phyloP scores from a whole-genome alignment of 2,113 vertebrate species.

The Brevimyrus niger region DNA sequence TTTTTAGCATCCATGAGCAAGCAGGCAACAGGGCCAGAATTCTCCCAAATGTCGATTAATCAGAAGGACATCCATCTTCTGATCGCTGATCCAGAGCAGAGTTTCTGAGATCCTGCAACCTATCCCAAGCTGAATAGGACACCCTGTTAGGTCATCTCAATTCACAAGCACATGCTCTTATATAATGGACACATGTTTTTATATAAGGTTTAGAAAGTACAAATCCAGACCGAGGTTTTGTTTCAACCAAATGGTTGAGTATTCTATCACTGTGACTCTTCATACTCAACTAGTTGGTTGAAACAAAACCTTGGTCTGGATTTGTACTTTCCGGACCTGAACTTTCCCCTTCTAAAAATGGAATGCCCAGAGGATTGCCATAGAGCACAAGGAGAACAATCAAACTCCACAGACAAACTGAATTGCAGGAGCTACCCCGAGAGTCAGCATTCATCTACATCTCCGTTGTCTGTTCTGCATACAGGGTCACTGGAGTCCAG shows the following conservation, averaged over 20 bases:
- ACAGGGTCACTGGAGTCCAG: background rate
- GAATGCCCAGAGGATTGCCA: background rate
- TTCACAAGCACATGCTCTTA: background rate
- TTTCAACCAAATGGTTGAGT: too few species aligned
- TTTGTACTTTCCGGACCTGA: too few species aligned
- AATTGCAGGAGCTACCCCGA: background rate
- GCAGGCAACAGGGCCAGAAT: background rate
- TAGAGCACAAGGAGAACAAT: background rate
- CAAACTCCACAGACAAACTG: background rate
- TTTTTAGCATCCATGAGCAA: background rate
- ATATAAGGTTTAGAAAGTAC: too few species aligned
- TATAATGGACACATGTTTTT: background rate
- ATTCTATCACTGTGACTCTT: too few species aligned
- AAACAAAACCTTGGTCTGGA: too few species aligned
- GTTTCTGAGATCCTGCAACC: background rate
- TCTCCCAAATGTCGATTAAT: background rate
- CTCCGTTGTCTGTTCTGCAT: background rate
- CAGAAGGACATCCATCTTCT: background rate
- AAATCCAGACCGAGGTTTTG: too few species aligned
- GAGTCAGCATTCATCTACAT: background rate
- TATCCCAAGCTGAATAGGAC: background rate
- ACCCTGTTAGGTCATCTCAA: background rate
- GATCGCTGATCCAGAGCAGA: background rate
- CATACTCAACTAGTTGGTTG: too few species aligned
- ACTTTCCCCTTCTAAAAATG: background rate